phyloP scores from a whole-genome alignment of 2,113 vertebrate genomes.

The Promerops cafer region DNA sequence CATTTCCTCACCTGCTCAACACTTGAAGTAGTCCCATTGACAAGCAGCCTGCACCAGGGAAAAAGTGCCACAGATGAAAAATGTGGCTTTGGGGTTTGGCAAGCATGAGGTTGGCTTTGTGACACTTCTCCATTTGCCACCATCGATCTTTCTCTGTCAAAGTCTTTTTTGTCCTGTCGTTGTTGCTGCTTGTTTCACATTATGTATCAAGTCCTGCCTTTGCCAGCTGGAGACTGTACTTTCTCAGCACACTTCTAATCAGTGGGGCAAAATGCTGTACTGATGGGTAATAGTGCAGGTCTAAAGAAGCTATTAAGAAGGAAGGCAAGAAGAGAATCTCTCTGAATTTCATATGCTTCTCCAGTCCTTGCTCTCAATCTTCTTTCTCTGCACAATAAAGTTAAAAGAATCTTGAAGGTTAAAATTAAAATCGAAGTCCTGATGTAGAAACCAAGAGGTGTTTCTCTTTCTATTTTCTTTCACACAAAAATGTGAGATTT shows the following conservation, averaged over 20 bases:
- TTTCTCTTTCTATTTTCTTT: not conserved
- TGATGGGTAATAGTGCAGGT: not conserved
- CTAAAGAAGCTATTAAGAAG: not conserved
- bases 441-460: not conserved
- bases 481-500: not conserved
- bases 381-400: not conserved
- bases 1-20: constrained; percentile 21
- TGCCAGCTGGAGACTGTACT: not conserved
- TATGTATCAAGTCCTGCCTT: not conserved
- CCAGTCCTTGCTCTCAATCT: not conserved
- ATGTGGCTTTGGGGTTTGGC: constrained; percentile 34
- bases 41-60: constrained; percentile 6
- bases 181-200: not conserved
- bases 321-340: not conserved
- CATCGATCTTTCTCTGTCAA: constrained; percentile 58
- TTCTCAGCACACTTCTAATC: not conserved
- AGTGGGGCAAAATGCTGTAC: not conserved
- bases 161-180: not conserved
- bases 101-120: constrained; percentile 22
- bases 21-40: constrained; percentile 37
- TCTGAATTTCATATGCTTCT: not conserved
- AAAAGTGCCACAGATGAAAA: constrained; percentile 56
- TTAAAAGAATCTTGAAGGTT: not conserved
- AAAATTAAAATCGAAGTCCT: not conserved
- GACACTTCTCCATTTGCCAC: constrained; percentile 32